Percentiles rank a stretch among this genome's conserved stretches.
phyloP scores from a whole-genome alignment of 1,140 invertebrate species.

The Drosophila quadrilineata region DNA sequence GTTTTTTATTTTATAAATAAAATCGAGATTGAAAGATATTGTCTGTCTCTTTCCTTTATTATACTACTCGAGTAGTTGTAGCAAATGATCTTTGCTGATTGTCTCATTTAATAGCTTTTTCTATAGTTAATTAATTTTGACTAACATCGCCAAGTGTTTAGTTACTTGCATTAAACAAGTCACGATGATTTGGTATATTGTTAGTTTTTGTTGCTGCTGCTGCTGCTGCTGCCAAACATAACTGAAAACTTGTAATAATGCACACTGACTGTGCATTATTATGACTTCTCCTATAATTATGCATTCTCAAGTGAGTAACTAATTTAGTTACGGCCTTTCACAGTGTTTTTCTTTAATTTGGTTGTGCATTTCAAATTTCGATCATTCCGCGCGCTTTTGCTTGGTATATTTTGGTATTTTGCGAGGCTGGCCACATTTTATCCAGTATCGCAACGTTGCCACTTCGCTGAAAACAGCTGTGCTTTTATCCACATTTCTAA shows the following conservation, averaged over 20 bases:
- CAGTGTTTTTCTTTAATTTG: too few species aligned
- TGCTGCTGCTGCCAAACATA: slow-evolving; percentile 4
- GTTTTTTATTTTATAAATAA: slow-evolving; percentile 79
- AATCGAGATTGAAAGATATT: slow-evolving; percentile 60
- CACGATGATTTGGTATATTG: slow-evolving; percentile 18
- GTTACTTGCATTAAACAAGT: background rate
- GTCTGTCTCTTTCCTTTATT: too few species aligned
- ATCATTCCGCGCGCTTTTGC: background rate
- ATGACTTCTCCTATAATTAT: slow-evolving; percentile 1
- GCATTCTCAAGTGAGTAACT: background rate
- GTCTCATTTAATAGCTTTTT: background rate
- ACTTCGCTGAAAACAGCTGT: slow-evolving; percentile 15
- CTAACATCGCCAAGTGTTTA: background rate
- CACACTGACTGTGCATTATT: slow-evolving; percentile 10
- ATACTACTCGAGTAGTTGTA: too few species aligned
- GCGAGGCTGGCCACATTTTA: background rate
- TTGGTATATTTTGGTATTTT: background rate
- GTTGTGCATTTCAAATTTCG: background rate
- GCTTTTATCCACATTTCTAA: background rate
- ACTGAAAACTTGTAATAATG: background rate
- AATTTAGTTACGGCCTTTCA: background rate
- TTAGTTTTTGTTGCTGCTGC: too few species aligned
- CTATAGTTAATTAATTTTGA: slow-evolving; percentile 9
- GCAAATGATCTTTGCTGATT: background rate
- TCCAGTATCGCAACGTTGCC: slow-evolving; percentile 14